Conservation (phyloP, 2,797 vertebrate species). For the Chaetodon trifasciatus region DNA sequence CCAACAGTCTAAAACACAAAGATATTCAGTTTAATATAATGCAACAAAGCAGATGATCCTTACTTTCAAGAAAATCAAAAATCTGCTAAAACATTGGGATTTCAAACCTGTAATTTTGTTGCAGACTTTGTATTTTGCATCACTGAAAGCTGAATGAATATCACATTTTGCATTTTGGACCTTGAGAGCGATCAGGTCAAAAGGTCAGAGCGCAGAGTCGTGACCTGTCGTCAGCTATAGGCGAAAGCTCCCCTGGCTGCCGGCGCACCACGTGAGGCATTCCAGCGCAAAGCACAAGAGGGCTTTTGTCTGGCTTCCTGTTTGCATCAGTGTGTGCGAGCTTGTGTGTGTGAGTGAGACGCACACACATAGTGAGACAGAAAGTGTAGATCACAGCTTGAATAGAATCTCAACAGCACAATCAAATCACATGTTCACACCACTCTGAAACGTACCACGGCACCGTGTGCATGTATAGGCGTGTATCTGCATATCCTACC, state of each 20-base stretch:
- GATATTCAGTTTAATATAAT: not conserved
- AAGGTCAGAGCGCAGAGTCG: constrained; percentile 12
- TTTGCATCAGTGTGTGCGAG: constrained; percentile 19
- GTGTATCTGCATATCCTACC: constrained; percentile 19
- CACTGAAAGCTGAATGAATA: not conserved
- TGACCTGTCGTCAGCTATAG: constrained; percentile 36
- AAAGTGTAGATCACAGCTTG: not conserved
- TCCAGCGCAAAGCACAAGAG: constrained; percentile 60
- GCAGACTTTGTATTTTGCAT: not conserved
- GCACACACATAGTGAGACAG: not conserved
- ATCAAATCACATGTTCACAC: constrained; percentile 2
- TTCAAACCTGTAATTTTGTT: not conserved
- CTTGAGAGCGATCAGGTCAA: not conserved
- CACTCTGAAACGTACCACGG: not conserved
- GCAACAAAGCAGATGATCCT: too few relatives aligned
- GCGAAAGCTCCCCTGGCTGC: constrained; percentile 31
- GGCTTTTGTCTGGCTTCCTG: constrained; percentile 63
- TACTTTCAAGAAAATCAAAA: too few relatives aligned
- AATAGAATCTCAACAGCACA: not conserved
- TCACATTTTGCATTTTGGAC: not conserved
- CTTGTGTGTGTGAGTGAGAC: not conserved
- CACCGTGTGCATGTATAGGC: not conserved
- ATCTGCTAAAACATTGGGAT: not conserved
- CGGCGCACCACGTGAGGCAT: constrained; percentile 54
- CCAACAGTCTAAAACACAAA: not conserved